phyloP scores from a whole-genome alignment of 2,797 vertebrate genomes.

The Siniperca scherzeri region DNA sequence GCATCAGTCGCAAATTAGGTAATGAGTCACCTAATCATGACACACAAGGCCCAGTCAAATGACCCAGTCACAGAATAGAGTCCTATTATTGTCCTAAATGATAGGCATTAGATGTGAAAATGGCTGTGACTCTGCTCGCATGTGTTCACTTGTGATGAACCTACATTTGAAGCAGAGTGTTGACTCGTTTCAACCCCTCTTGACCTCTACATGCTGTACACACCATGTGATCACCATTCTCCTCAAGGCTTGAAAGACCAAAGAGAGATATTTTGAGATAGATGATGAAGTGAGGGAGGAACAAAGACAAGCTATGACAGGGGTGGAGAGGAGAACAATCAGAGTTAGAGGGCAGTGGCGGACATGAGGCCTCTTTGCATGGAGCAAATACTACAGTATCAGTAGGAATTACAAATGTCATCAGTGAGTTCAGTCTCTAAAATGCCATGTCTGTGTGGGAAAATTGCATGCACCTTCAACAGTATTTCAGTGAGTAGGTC shows the following conservation, averaged over 20 bases:
- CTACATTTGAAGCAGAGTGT: neutral
- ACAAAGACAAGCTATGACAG: neutral
- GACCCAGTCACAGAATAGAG: constrained; percentile 3
- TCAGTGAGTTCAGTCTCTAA: neutral
- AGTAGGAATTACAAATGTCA: neutral
- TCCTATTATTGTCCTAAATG: constrained; percentile 16
- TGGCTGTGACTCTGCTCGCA: neutral
- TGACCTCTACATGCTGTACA: neutral
- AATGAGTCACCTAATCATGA: constrained; percentile 10
- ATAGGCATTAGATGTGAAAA: constrained; percentile 5
- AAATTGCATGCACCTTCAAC: neutral
- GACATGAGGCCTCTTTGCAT: neutral
- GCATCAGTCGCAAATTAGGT: neutral
- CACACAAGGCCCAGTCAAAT: constrained; percentile 11
- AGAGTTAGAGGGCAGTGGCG: neutral
- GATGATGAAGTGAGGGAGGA: constrained; percentile 2
- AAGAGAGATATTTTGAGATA: constrained; percentile 15
- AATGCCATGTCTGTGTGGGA: neutral
- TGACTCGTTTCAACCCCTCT: constrained; percentile 4
- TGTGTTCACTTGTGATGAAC: neutral
- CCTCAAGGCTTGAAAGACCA: constrained; percentile 8
- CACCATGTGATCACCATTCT: constrained; percentile 6
- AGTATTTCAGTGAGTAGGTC: neutral
- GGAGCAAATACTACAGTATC: neutral
- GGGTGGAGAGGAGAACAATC: neutral